Base-by-base conservation (phyloP, 2,113 vertebrate genomes). In the Lycaon pictus region DNA sequence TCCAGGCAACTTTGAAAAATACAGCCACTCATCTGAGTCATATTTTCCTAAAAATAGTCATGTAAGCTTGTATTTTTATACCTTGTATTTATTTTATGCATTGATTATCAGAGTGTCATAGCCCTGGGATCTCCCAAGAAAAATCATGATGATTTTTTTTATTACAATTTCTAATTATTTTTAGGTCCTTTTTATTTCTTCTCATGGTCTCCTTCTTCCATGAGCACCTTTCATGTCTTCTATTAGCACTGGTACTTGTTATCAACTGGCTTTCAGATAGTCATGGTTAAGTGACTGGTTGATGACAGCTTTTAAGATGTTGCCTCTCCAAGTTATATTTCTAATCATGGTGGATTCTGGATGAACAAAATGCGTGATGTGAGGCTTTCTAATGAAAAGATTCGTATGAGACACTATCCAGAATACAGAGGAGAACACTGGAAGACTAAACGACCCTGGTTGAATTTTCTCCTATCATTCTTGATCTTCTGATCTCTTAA, bases 281-380 rank as follows among this genome's bases (percentile, higher is more conserved):
- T 92, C 43, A 77, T 69, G 58, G 35, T 81, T 58, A 97, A 97
- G 83, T 97, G 95, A 95, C 63, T 88, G 56, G n/a, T 17, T 95
- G 94, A 92, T 97, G 95, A 98, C 90, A 97, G 80, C 63, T 85
- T 94, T 97, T 95, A 81, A 95, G 94, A 82, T 96, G 90, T 67
- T 51, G 22, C 43, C 76, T 95, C 89, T 98, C 62, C 25, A 96
- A 92, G n/a, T 88, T 17, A 0, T 48, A 58, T 95, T 94, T 92
- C 88, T 97, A 72, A 88, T 53, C 43, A 53, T 0, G 0, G 91
- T 95, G 65, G 71, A 63, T 85, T 83, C 35, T 88, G 58, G 79
- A 79, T 88, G 65, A 80, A 83, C 69, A 76, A 43, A 95, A 94
- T 35, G 12, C 72, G 17, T 11, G 9, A 27, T 37, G 7, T 90